Base-by-base conservation (phyloP, 2,888 invertebrate species). In the Torymus auratus region DNA sequence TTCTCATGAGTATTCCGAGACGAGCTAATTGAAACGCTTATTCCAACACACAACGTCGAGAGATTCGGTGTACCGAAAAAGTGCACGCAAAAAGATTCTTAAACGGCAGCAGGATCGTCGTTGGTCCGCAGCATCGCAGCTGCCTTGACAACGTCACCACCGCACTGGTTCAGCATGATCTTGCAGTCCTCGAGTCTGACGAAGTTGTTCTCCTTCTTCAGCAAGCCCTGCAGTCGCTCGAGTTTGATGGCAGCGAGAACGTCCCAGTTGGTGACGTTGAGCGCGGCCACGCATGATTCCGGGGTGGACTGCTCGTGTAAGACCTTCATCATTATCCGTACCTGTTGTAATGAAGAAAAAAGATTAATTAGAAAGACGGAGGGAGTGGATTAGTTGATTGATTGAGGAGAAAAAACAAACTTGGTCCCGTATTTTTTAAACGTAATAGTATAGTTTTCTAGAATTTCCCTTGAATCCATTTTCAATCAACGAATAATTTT, bases 261-360 rank as follows among this genome's bases (percentile, higher is more conserved):
- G 88, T 97, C 95, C 97, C 98, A 98, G 83, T 95, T 94, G 74
- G 96, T 95, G 82, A 95, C 94, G 87, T 97, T 96, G 61, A 98
- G 91, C 0, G 96, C 96, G 83, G 94, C 93, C 4, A 97, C 91
- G 86, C 97, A 98, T 82, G 96, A 94, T 84, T 95, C 95, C 0
- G 95, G 94, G 0, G 94, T 89, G 0, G 91, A 90, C 67, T 90
- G 90, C 53, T 89, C 89, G 78, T 90, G 90, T 65, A 98, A 93
- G 20, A 98, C 96, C 91, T 97, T 98, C 86, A 94, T 93, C 96
- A 98, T 97, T 60, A 97, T 96, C 85, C 97, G 93, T 62, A 97
- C 97, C 93, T 98, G 53, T 7, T 23, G 1, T 2, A 12, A 55
- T 14, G 0, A 64, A 60, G 17, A 10, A 64, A 15, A 28, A 53